Conservation (phyloP, 1,140 invertebrate genomes). For the Nasonia giraulti region DNA sequence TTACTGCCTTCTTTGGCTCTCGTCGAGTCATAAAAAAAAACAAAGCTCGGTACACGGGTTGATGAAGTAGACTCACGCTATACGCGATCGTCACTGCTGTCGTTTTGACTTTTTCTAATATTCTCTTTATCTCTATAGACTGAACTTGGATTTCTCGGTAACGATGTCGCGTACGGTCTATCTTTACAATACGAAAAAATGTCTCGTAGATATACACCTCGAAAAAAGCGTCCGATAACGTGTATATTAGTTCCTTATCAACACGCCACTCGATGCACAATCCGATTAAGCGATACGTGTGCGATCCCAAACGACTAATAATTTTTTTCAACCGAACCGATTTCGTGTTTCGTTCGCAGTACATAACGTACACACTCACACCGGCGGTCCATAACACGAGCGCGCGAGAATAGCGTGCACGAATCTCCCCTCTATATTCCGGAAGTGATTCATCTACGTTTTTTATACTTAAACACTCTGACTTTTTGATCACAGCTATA, state of each 20-base stretch:
- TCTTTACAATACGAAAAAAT: no score
- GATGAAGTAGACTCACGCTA: not conserved
- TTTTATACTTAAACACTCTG: not conserved
- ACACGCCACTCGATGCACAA: no score
- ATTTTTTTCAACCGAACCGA: not conserved
- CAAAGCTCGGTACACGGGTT: not conserved
- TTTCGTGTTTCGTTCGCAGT: not conserved
- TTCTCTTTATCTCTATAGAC: not conserved
- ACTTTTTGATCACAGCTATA: not conserved
- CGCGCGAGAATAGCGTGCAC: not conserved
- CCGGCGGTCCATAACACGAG: not conserved
- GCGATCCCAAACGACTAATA: not conserved
- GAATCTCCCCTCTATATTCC: not conserved
- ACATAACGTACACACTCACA: not conserved
- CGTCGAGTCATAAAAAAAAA: no score
- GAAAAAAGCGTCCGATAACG: no score
- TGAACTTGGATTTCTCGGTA: no score
- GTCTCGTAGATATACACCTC: no score
- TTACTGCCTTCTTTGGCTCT: not conserved
- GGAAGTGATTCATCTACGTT: slow-evolving; percentile 34
- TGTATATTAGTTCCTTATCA: no score
- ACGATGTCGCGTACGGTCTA: no score
- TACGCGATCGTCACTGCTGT: not conserved
- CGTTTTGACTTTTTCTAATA: not conserved
- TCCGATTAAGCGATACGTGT: no score